Evolutionary conservation across 2,888 invertebrate species (phyloP).

Genomic region (Alsophila aescularia): DNA sequence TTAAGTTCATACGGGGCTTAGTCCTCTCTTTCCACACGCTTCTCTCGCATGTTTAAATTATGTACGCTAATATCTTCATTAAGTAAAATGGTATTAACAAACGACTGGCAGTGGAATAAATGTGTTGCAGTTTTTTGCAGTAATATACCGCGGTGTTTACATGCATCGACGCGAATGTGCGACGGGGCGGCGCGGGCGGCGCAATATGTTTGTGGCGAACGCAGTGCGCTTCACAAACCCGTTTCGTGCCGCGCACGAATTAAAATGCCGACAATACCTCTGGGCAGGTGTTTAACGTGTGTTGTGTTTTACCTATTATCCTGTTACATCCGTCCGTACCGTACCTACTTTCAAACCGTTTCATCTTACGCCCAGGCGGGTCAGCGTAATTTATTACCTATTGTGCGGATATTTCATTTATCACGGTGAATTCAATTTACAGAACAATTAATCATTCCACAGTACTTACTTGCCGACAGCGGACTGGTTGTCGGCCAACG

Average conservation of each 20-base stretch:
- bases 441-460: conserved; percentile 83
- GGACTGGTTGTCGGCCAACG: conserved; percentile 64
- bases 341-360: conserved; percentile 76
- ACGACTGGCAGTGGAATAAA: neutral
- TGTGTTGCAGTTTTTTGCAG: neutral
- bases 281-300: conserved; percentile 72
- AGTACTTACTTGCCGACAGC: conserved; percentile 81
- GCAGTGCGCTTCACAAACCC: conserved; percentile 44
- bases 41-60: neutral
- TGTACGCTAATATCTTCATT: neutral
- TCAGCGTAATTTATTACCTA: conserved; percentile 84
- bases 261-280: conserved; percentile 62
- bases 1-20: conserved; percentile 27
- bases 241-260: conserved; percentile 52
- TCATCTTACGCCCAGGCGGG: conserved; percentile 80
- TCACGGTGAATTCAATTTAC: conserved; percentile 84
- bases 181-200: neutral
- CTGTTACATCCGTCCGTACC: conserved; percentile 67
- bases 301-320: conserved; percentile 75
- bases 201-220: conserved; percentile 9
- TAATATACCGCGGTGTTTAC: conserved; percentile 6
- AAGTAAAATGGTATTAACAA: neutral
- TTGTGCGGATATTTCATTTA: conserved; percentile 84
- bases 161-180: conserved; percentile 10
- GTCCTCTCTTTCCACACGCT: conserved; percentile 12